Evolutionary conservation across 2,113 vertebrate genomes (phyloP).

Genomic region (Abramis brama): DNA sequence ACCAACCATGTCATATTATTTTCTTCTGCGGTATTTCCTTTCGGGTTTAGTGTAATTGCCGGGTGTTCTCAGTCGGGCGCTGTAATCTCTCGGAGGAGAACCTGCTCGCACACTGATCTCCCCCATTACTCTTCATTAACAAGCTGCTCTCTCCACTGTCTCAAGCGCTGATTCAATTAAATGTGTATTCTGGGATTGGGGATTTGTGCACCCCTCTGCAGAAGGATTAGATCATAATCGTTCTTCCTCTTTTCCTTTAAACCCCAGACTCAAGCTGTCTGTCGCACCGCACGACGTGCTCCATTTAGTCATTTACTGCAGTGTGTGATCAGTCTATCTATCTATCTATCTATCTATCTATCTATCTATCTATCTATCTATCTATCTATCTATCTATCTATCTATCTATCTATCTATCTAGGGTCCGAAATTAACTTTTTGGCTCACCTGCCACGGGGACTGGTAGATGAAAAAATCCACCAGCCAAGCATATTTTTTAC

Average conservation of each 20-base stretch:
- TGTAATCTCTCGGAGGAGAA: conserved; percentile 53
- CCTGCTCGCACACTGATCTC: conserved; percentile 33
- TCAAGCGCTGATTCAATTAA: conserved; percentile 57
- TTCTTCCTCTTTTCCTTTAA: conserved; percentile 26
- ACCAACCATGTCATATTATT: background rate
- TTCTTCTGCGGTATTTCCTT: conserved; percentile 11
- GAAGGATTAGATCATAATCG: conserved; percentile 53
- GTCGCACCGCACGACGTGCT: conserved; percentile 2
- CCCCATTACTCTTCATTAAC: conserved; percentile 60
- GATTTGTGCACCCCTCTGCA: conserved; percentile 12
- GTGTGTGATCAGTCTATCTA: background rate
- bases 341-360: too few species aligned
- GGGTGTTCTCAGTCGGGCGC: conserved; percentile 36
- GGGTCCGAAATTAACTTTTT: too few species aligned
- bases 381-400: too few species aligned
- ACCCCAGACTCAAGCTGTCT: conserved; percentile 21
- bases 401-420: too few species aligned
- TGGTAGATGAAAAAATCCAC: too few species aligned
- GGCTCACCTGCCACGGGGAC: too few species aligned
- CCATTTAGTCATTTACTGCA: conserved; percentile 44
- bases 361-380: too few species aligned
- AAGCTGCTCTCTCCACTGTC: conserved; percentile 47
- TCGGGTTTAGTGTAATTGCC: conserved; percentile 44
- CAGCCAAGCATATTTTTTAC: too few species aligned
- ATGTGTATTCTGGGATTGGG: conserved; percentile 42